Conservation (phyloP, 2,113 vertebrate species). For the Gnathonemus longibarbis region DNA sequence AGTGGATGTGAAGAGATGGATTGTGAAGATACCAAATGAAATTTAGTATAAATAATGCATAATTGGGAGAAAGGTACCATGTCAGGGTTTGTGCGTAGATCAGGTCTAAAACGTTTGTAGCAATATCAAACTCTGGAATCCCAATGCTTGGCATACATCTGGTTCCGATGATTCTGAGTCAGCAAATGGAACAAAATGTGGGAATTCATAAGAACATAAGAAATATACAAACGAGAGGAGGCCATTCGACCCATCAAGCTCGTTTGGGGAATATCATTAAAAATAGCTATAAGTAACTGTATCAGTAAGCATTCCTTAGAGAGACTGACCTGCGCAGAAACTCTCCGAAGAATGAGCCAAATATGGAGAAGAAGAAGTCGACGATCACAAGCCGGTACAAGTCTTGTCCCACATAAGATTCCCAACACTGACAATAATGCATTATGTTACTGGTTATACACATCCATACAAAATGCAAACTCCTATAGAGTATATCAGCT, state of each 20-base stretch:
- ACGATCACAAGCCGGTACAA: constrained; percentile 82
- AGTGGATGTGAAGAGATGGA: not conserved
- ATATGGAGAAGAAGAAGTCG: constrained; percentile 83
- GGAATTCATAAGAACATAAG: not conserved
- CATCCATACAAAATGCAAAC: not conserved
- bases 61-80: constrained; percentile 63
- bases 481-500: not conserved
- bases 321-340: constrained; percentile 78
- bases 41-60: not conserved
- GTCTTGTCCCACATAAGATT: constrained; percentile 81
- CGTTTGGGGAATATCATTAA: no score
- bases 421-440: constrained; percentile 77
- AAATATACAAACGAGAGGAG: no score
- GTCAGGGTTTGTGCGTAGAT: constrained; percentile 88
- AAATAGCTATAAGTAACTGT: not conserved
- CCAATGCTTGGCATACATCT: constrained; percentile 56
- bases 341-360: constrained; percentile 85
- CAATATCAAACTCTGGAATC: constrained; percentile 84
- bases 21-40: not conserved
- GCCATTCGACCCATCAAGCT: no score
- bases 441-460: not conserved
- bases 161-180: constrained; percentile 72
- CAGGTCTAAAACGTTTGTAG: constrained; percentile 83
- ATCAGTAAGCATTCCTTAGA: not conserved
- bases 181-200: not conserved